Evolutionary conservation across 1,140 invertebrate species (phyloP).

Genomic region (Aphelenchoides besseyi): DNA sequence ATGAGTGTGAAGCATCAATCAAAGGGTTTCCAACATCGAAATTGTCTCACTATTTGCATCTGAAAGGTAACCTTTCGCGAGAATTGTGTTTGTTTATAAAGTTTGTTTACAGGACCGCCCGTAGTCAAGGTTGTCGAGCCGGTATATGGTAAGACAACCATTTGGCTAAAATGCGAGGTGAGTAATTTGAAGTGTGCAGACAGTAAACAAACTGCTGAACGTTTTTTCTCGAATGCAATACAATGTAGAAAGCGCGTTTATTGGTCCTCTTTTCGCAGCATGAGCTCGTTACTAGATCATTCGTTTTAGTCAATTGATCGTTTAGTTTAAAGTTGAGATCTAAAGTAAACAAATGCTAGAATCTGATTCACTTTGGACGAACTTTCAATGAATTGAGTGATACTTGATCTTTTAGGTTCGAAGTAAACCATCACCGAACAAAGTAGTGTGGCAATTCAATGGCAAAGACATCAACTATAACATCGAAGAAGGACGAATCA

Average conservation of each 20-base stretch:
- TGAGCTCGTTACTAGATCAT: too few species aligned
- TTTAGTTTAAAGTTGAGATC: too few species aligned
- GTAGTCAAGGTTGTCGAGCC: slow-evolving; percentile 14
- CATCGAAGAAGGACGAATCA: slow-evolving; percentile 23
- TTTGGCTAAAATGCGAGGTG: slow-evolving; percentile 12
- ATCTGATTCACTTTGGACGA: too few species aligned
- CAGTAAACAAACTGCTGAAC: neutral
- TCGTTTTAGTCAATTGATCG: too few species aligned
- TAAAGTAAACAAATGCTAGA: too few species aligned
- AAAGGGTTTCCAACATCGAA: slow-evolving; percentile 39
- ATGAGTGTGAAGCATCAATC: slow-evolving; percentile 37
- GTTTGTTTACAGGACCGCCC: slow-evolving; percentile 10
- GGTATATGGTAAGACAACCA: neutral
- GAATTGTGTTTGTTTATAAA: neutral
- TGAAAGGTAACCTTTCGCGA: slow-evolving; percentile 41
- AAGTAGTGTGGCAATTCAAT: slow-evolving; percentile 18
- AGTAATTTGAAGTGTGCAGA: neutral
- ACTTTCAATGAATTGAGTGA: too few species aligned
- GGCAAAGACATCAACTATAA: slow-evolving; percentile 21
- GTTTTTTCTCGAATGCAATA: slow-evolving; percentile 8
- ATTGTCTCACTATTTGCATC: slow-evolving; percentile 46
- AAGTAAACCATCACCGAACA: slow-evolving; percentile 19
- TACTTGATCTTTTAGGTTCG: slow-evolving; percentile 25
- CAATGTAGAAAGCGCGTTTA: slow-evolving; percentile 29
- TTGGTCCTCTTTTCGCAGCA: too few species aligned